phyloP scores from a whole-genome alignment of 2,113 vertebrate species.

The Mesembrinibis cayennensis region DNA sequence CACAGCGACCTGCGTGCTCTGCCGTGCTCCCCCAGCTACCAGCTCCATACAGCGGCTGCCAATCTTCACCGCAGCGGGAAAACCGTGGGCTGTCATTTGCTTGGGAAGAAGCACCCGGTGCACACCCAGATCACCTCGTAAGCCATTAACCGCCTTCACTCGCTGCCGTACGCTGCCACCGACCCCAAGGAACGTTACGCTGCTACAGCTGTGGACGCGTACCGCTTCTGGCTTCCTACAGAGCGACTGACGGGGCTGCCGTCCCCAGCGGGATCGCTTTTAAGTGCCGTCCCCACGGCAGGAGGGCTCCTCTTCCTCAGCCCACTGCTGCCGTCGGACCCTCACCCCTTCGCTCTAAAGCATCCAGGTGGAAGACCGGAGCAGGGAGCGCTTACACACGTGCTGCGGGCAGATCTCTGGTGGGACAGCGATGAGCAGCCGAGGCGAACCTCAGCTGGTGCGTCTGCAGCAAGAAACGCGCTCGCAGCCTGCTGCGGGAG shows the following conservation, averaged over 20 bases:
- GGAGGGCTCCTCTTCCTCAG: neutral
- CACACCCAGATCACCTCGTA: neutral
- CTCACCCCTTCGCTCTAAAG: fast-evolving
- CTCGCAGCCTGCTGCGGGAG: neutral
- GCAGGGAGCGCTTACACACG: fast-evolving
- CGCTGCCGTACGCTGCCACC: fast-evolving
- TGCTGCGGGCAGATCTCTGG: neutral
- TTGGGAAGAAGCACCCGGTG: neutral
- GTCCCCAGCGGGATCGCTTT: neutral
- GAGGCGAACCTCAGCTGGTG: neutral
- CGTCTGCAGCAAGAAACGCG: fast-evolving
- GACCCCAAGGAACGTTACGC: fast-evolving
- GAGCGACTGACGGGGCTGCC: fast-evolving
- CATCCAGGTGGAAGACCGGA: fast-evolving
- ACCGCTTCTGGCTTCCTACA: fast-evolving
- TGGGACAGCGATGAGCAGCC: neutral
- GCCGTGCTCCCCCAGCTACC: neutral
- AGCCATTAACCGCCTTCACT: neutral
- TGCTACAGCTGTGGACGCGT: fast-evolving
- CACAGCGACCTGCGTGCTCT: neutral
- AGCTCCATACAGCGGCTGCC: neutral
- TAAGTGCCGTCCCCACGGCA: neutral
- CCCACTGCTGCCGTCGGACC: neutral
- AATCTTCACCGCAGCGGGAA: neutral
- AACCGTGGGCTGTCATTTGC: fast-evolving